Conservation (phyloP, 2,888 invertebrate genomes). For the Drosophila rubida region DNA sequence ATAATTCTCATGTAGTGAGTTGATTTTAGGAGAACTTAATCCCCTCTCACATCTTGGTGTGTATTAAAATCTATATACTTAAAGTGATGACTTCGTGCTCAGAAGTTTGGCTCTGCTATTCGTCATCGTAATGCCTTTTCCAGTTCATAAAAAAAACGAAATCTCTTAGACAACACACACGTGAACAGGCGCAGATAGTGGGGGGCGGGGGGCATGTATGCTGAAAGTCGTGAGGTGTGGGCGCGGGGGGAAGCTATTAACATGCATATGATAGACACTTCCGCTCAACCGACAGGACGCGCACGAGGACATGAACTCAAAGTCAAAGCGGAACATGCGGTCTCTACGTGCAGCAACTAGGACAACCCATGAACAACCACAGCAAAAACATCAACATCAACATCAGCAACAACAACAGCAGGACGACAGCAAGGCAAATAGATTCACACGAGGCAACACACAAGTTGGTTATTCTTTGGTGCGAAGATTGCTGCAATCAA, state of each 20-base stretch:
- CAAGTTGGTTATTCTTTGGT: slow-evolving; percentile 39
- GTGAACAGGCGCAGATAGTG: background rate
- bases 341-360: slow-evolving; percentile 63
- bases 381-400: slow-evolving; percentile 13
- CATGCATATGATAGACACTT: slow-evolving; percentile 80
- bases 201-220: background rate
- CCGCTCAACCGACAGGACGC: slow-evolving; percentile 66
- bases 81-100: slow-evolving; percentile 23
- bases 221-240: slow-evolving; percentile 20
- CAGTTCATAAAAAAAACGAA: slow-evolving; percentile 12
- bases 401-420: background rate
- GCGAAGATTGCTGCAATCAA: slow-evolving; percentile 15
- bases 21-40: background rate
- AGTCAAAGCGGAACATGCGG: slow-evolving; percentile 64
- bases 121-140: slow-evolving; percentile 18
- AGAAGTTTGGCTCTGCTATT: slow-evolving; percentile 20
- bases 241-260: slow-evolving; percentile 61
- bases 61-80: slow-evolving; percentile 13
- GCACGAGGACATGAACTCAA: slow-evolving; percentile 52
- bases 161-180: slow-evolving; percentile 18
- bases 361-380: slow-evolving; percentile 26
- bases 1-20: too few relatives aligned
- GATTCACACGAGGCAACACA: slow-evolving; percentile 20
- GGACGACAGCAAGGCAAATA: background rate
- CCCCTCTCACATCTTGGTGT: background rate